phyloP scores from a whole-genome alignment of 2,113 vertebrate species.

The Cephalophus harveyi region DNA sequence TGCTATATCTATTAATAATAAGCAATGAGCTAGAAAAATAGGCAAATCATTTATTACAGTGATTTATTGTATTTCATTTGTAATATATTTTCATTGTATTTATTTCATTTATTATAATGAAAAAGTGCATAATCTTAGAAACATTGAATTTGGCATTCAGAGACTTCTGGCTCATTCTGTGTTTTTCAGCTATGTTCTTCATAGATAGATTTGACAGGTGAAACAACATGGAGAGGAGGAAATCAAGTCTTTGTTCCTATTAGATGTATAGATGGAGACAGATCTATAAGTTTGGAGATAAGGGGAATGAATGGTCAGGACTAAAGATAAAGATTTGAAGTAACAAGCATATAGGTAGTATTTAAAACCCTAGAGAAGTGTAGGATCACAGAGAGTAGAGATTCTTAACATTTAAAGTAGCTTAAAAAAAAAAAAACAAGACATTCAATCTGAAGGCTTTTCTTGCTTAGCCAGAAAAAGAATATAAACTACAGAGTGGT shows the following conservation, averaged over 20 bases:
- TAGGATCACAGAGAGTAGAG: neutral
- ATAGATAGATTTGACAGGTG: neutral
- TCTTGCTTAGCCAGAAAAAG: neutral
- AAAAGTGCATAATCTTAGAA: neutral
- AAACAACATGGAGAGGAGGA: neutral
- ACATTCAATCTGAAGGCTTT: neutral
- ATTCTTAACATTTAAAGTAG: neutral
- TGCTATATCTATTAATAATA: neutral
- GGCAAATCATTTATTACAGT: neutral
- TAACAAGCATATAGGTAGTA: neutral
- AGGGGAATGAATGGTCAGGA: neutral
- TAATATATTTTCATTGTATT: too few relatives aligned
- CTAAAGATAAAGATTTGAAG: neutral
- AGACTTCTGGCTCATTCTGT: neutral
- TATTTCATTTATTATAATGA: neutral
- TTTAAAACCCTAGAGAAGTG: neutral
- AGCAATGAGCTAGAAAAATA: neutral
- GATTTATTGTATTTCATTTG: too few relatives aligned
- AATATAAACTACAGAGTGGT: neutral
- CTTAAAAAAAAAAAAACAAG: neutral
- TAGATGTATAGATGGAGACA: neutral
- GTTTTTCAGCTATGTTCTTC: neutral
- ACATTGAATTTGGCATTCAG: neutral
- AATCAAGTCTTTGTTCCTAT: neutral
- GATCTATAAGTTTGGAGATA: neutral